Percentiles rank a stretch among this genome's conserved stretches.
These are phyloP conservation scores for Grapholita molesta DNA, from an alignment of 1,140 invertebrate species.

Conservation along the genomic window DNA sequence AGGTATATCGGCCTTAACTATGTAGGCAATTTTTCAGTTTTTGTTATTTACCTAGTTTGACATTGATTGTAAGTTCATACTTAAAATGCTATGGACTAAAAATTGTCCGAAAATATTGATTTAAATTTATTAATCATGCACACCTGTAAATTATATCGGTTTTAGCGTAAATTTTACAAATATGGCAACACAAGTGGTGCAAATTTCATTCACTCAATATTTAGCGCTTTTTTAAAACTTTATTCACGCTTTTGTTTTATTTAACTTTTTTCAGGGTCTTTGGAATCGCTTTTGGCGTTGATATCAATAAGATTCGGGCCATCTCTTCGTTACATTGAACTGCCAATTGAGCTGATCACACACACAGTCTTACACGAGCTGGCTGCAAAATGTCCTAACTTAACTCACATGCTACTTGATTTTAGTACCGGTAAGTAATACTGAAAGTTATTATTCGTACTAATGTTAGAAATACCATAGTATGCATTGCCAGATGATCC, in stretches of 20 bases:
- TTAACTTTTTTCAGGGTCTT: conserved; percentile 80
- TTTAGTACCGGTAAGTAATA: conserved; percentile 90
- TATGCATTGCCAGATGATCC: too few relatives aligned
- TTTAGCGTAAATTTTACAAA: background rate
- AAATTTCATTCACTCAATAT: background rate
- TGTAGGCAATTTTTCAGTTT: too few relatives aligned
- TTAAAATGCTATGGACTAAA: too few relatives aligned
- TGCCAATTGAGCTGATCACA: conserved; percentile 98
- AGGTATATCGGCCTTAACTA: too few relatives aligned
- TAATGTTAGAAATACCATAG: too few relatives aligned
- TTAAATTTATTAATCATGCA: background rate
- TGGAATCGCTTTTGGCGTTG: conserved; percentile 90
- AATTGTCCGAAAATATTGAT: too few relatives aligned
- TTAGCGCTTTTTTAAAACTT: background rate
- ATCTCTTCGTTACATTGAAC: conserved; percentile 95
- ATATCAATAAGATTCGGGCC: conserved; percentile 94
- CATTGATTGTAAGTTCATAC: too few relatives aligned
- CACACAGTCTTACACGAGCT: conserved; percentile 98
- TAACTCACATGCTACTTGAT: conserved; percentile 98
- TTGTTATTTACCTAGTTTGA: too few relatives aligned
- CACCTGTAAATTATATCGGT: background rate
- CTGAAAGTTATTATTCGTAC: too few relatives aligned
- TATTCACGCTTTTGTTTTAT: conserved; percentile 12
- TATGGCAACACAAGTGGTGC: background rate
- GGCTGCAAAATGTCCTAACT: conserved; percentile 97